Percentiles rank a stretch among this genome's conserved stretches.
These are phyloP conservation scores for Peromyscus californicus DNA, from an alignment of 2,113 vertebrate species.

Conservation along the genomic window DNA sequence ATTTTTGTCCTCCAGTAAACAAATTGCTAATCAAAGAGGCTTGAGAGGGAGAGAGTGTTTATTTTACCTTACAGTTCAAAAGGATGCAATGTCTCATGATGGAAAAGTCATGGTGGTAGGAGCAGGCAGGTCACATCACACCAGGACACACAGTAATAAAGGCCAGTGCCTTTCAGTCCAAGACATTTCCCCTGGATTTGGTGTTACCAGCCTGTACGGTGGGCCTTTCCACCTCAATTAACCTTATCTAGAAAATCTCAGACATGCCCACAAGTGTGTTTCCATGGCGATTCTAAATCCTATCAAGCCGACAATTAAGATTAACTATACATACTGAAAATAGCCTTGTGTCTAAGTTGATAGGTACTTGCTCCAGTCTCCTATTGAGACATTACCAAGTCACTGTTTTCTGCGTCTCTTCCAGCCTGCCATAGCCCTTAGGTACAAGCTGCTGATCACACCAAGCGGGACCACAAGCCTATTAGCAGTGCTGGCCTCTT, in stretches of 20 bases:
- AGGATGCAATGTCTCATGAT: not conserved
- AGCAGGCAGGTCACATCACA: not conserved
- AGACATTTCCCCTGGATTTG: no score
- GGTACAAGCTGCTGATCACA: not conserved
- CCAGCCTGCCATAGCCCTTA: not conserved
- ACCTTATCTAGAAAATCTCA: not conserved
- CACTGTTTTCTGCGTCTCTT: not conserved
- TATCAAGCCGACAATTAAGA: not conserved
- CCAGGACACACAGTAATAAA: no score
- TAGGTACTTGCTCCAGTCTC: not conserved
- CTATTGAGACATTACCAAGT: not conserved
- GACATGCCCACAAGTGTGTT: not conserved
- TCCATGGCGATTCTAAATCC: not conserved
- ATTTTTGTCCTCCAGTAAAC: not conserved
- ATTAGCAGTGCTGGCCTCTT: not conserved
- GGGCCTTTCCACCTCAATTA: not conserved
- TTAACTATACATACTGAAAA: not conserved
- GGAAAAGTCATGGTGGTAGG: not conserved
- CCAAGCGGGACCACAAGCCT: not conserved
- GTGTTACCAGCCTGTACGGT: not conserved
- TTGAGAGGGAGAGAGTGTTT: not conserved
- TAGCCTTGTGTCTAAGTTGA: not conserved
- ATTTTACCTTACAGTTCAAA: not conserved
- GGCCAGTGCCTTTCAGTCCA: not conserved
- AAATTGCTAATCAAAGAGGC: not conserved